Base-by-base conservation (phyloP, 2,797 vertebrate genomes). In the Pantherophis alleghaniensis region DNA sequence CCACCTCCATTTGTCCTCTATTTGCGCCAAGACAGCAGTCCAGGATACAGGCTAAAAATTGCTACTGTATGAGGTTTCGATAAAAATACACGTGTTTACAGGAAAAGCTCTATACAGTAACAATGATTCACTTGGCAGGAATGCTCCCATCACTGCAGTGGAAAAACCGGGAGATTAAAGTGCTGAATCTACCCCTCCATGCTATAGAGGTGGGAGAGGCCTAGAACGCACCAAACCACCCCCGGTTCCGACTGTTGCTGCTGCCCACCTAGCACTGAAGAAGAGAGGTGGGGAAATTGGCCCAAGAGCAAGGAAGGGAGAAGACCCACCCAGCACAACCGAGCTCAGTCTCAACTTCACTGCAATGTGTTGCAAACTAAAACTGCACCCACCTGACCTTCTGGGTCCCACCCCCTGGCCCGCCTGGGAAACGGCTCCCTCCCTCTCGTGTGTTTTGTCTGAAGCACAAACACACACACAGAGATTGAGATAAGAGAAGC, bases 51-150 rank as follows among this genome's bases (percentile, higher is more conserved):
- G 88, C 88, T 90, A 4, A 1, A 7, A 16, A 69, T 56, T 91
- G 66, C 93, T 83, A 42, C 2, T 93, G 93, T 53, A 0, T 51
- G 91, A 96, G 95, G 93, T 86, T 96, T 94, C 91, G 88, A 93
- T 94, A 95, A 20, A 86, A 94, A 92, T 94, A 94, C 89, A 95
- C 92, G 60, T 94, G 94, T 95, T 96, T 42, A 1, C 10, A 96
- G 88, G 90, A 86, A 95, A 96, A 92, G 93, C 86, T 83, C 93
- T 92, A 91, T 90, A 95, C 95, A 96, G 95, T 97, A 94, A 96
- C 95, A 88, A 9, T 97, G 97, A 97, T 95, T 97, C 97, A 97
- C 28, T 93, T 92, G 92, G 74, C 91, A 96, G 95, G 96, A 97
- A 97, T 93, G 97, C 91, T 95, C 69, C 79, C 97, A 93, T 97